Evolutionary conservation across 2,797 vertebrate species (phyloP), one percentile per base, ranked within the genome.

Genomic region (Pangasius djambal): DNA sequence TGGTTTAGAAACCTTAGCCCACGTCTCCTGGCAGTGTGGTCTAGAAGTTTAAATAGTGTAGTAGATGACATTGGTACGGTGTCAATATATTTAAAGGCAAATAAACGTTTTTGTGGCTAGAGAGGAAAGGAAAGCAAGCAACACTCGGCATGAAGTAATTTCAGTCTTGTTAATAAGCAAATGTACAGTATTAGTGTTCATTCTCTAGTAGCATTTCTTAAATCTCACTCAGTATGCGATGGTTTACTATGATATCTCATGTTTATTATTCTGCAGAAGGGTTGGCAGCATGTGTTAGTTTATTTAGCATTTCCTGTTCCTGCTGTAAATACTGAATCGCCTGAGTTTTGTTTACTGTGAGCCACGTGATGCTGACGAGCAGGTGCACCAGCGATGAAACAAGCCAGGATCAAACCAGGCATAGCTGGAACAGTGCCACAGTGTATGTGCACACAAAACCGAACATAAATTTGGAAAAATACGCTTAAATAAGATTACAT

Each of bases 371-470:
- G 83, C 83, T 67, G 83, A 84, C 16, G 61, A 65, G 61, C 82
- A 65, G 82, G 61, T 84, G 82, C 25, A 83, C 40, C 40, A 67
- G 25, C 25, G 6, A 44, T 6, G 28, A 48, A 83, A 65, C 40
- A 8, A n/a, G 82, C 82, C 82, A 83, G 61, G 61, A 84, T 67
- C 82, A 31, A 48, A 84, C 82, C 82, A 6, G 61, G 61, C 82
- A 31, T 67, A 50, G 40, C 15, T 84, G 82, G 61, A 84, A 67
- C 61, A 9, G 44, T 50, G 61, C 82, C 61, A 67, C 16, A 4
- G 25, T 50, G 61, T 50, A 40, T 83, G 82, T 28, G 50, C 8
- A 48, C n/a, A 48, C 6, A 52, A 52, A 52, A 52, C 50, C 15
- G 18, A 40, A 40, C 10, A 6, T 15, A 44, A 12, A 63, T 16